Base-by-base conservation (phyloP, 2,797 vertebrate genomes). In the Enteromius mattozi region DNA sequence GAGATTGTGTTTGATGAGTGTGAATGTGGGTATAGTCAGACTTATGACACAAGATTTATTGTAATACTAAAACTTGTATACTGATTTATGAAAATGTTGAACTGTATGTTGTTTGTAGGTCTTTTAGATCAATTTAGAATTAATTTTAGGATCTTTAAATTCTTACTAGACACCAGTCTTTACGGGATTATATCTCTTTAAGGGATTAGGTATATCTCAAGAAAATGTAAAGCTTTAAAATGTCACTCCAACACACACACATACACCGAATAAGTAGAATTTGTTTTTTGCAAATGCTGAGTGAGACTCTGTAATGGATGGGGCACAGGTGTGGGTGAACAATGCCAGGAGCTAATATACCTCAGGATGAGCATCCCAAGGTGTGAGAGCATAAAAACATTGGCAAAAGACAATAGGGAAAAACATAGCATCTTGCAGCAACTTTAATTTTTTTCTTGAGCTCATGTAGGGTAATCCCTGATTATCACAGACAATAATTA, bases 21-120 rank as follows among this genome's bases (percentile, higher is more conserved):
- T 68, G 17, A 47, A 66, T 51, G 6, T 47, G 17, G 35, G 63
- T 51, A 47, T 68, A 51, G 63, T 68, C 63, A 68, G 45, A 65
- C 30, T n/a, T 68, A 49, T 80, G 40, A 80, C 78, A 4, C 45
- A 69, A 27, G 33, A 21, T 21, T 80, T 49, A 68, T 24, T 51
- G 9, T 51, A 33, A 33, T n/a, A 13, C 45, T 24, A 80, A 24
- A 35, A 51, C 49, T 35, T 54, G 9, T n/a, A 40, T 40, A 27
- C 1, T 74, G 17, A 33, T 21, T 75, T 54, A 54, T 3, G 19
- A 24, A 76, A 37, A 56, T 24, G 30, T 35, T 21, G 47, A 27
- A 42, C n/a, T 71, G 13, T 16, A 19, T 75, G 30, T 19, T 74
- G 71, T 45, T 37, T 71, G 69, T 16, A 56, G 54, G 54, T 10